These are phyloP conservation scores for Myzus persicae DNA, from an alignment of 1,140 invertebrate species.

Conservation along the genomic window DNA sequence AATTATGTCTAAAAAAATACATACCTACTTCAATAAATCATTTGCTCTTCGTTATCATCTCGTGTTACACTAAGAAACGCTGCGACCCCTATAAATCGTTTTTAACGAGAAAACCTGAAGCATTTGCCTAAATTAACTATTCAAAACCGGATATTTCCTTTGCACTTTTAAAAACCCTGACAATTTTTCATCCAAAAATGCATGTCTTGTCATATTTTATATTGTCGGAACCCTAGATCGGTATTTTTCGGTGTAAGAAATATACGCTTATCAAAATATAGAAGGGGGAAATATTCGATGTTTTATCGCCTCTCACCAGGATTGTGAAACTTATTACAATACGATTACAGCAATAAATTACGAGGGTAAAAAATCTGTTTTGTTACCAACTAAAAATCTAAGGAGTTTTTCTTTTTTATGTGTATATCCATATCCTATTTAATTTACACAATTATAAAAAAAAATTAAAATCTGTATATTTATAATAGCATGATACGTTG, in stretches of 20 bases:
- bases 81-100: conserved; percentile 29
- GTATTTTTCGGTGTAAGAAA: not conserved
- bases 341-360: not conserved
- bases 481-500: not conserved
- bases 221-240: not conserved
- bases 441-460: not conserved
- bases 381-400: not conserved
- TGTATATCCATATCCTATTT: not conserved
- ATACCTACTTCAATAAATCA: conserved; percentile 21
- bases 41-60: not conserved
- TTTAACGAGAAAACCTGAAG: conserved; percentile 49
- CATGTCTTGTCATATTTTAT: conserved; percentile 23
- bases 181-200: conserved; percentile 23
- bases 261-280: not conserved
- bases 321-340: conserved; percentile 21
- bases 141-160: conserved; percentile 23
- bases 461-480: not conserved
- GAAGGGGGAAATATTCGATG: not conserved
- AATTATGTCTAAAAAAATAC: conserved; percentile 11
- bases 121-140: conserved; percentile 45
- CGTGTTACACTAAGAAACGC: conserved; percentile 19
- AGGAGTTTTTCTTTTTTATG: not conserved
- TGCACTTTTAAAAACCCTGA: conserved; percentile 19
- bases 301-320: not conserved
- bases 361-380: not conserved